Evolutionary conservation across 2,797 vertebrate species (phyloP).

Genomic region (Rhynchotus rufescens): DNA sequence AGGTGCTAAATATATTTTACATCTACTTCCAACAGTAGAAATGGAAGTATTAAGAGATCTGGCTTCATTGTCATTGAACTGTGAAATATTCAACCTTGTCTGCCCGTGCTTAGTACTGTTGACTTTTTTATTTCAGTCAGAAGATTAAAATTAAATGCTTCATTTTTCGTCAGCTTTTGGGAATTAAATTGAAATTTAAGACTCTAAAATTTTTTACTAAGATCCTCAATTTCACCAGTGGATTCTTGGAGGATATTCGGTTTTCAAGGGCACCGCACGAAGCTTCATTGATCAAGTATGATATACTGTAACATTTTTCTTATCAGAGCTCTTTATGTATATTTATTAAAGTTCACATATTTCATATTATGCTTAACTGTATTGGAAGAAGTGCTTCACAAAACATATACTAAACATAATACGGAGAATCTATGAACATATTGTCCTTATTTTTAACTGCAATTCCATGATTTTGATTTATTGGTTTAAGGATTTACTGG

Average conservation of each 20-base stretch:
- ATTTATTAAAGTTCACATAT: slow-evolving; percentile 79
- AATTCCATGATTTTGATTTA: slow-evolving; percentile 67
- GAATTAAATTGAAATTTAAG: slow-evolving; percentile 91
- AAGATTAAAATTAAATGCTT: slow-evolving; percentile 93
- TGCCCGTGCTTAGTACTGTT: slow-evolving; percentile 89
- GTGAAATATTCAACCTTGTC: slow-evolving; percentile 88
- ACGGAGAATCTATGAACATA: slow-evolving; percentile 68
- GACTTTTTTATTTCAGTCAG: slow-evolving; percentile 95
- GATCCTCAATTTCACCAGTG: slow-evolving; percentile 77
- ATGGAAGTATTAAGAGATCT: slow-evolving; percentile 88
- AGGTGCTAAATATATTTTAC: slow-evolving; percentile 87
- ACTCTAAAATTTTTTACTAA: slow-evolving; percentile 80
- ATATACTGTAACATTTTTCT: slow-evolving; percentile 75
- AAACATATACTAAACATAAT: slow-evolving; percentile 75
- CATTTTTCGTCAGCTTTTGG: slow-evolving; percentile 91
- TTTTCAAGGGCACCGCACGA: slow-evolving; percentile 79
- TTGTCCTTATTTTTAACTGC: slow-evolving; percentile 68
- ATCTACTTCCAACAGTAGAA: slow-evolving; percentile 84
- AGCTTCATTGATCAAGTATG: slow-evolving; percentile 79
- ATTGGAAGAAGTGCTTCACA: slow-evolving; percentile 71
- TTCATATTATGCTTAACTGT: slow-evolving; percentile 72
- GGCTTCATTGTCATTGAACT: slow-evolving; percentile 87
- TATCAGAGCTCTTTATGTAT: slow-evolving; percentile 77
- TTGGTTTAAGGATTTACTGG: slow-evolving; percentile 51
- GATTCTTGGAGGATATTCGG: slow-evolving; percentile 73